Conservation (phyloP, 30 jellyfish, hydroid and myxozoan species). For the Aurelia sp. region DNA sequence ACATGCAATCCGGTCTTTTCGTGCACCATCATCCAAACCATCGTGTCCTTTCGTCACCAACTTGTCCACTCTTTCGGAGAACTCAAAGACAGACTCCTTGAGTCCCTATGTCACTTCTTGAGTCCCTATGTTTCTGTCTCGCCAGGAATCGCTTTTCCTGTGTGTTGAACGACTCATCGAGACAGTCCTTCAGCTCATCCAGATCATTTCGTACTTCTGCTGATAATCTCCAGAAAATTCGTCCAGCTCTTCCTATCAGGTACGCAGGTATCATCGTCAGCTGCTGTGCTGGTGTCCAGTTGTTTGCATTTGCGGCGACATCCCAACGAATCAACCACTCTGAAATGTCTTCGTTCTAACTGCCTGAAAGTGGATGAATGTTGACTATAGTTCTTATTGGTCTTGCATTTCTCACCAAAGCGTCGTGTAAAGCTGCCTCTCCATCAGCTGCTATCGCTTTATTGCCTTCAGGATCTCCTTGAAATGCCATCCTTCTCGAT, state of each 20-base stretch:
- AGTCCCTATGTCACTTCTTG: conserved; percentile 52
- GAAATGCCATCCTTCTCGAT: no score
- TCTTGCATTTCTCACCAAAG: neutral
- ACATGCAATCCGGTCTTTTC: conserved; percentile 55
- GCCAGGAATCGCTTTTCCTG: conserved; percentile 38
- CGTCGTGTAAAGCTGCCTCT: no score
- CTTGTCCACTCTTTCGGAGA: conserved; percentile 37
- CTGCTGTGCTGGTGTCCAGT: conserved; percentile 31
- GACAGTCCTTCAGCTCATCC: conserved; percentile 37
- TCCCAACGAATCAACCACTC: conserved; percentile 41
- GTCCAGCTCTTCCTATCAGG: conserved; percentile 63
- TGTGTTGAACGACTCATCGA: conserved; percentile 47
- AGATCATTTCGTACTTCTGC: conserved; percentile 29
- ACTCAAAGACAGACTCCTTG: conserved; percentile 51
- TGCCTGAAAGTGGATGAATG: conserved; percentile 46
- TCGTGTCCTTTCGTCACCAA: conserved; percentile 60
- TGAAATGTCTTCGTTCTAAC: conserved; percentile 38
- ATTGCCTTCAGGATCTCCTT: no score
- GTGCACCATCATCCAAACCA: conserved; percentile 45
- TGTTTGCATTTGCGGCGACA: conserved; percentile 33
- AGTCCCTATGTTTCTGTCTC: conserved; percentile 45
- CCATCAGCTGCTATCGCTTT: no score
- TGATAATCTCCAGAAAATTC: conserved; percentile 67
- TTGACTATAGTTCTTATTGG: conserved; percentile 40
- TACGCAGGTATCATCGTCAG: conserved; percentile 38